Conservation (phyloP, 2,888 invertebrate species). For the Sussaba pulchella region DNA sequence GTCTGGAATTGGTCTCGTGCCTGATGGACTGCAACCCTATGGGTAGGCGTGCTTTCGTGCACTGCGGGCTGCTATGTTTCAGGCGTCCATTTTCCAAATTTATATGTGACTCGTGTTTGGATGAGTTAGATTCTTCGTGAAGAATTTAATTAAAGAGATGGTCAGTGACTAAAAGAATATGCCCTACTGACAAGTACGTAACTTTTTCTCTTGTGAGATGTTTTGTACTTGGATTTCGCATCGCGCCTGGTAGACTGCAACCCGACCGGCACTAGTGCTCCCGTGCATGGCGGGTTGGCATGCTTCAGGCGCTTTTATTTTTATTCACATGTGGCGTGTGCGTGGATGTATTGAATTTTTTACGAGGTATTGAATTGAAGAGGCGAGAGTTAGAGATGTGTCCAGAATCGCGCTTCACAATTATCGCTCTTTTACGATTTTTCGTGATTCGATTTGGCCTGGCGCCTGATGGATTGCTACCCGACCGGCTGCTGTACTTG, state of each 20-base stretch:
- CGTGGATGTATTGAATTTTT: neutral
- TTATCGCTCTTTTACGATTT: too few species aligned
- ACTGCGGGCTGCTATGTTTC: neutral
- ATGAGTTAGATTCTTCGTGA: neutral
- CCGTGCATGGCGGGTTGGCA: neutral
- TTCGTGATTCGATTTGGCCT: too few species aligned
- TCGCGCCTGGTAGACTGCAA: neutral
- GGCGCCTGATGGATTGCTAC: too few species aligned
- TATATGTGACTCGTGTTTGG: neutral
- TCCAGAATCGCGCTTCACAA: too few species aligned
- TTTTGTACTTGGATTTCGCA: too few species aligned
- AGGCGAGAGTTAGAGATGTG: too few species aligned
- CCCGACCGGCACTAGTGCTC: neutral
- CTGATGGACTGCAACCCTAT: neutral
- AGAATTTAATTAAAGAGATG: neutral
- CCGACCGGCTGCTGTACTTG: too few species aligned
- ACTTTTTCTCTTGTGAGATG: neutral
- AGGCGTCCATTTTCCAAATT: neutral
- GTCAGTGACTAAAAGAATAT: neutral
- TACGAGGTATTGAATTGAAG: neutral
- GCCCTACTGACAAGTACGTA: neutral
- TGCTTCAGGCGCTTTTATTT: neutral
- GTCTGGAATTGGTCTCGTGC: neutral
- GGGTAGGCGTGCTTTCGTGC: neutral
- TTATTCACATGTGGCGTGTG: neutral